phyloP scores from a whole-genome alignment of 2,797 vertebrate species.

The Thaleichthys pacificus region DNA sequence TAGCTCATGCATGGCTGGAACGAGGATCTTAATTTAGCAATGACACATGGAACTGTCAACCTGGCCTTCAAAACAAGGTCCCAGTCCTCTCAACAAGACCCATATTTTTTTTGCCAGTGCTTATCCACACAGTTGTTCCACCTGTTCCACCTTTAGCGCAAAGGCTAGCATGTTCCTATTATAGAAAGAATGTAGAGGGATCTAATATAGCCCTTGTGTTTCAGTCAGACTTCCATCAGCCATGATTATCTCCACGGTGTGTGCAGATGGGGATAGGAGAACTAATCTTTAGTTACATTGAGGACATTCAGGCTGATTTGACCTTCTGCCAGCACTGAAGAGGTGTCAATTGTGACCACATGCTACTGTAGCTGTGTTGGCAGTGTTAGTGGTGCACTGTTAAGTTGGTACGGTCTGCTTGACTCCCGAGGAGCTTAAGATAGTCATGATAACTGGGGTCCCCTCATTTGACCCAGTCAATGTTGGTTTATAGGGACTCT shows the following conservation, averaged over 20 bases:
- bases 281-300: slow-evolving; percentile 49
- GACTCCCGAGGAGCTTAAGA: background rate
- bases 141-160: slow-evolving; percentile 44
- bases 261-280: slow-evolving; percentile 25
- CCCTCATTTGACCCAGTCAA: background rate
- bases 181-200: slow-evolving; percentile 49
- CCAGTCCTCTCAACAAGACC: slow-evolving; percentile 13
- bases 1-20: slow-evolving; percentile 25
- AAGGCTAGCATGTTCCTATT: slow-evolving; percentile 4
- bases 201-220: slow-evolving; percentile 22
- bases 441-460: background rate
- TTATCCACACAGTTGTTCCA: slow-evolving; percentile 38
- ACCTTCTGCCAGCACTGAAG: slow-evolving; percentile 36
- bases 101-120: slow-evolving; percentile 34
- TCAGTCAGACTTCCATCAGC: slow-evolving; percentile 38
- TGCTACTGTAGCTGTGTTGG: background rate
- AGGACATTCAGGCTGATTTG: slow-evolving; percentile 41
- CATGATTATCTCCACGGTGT: slow-evolving; percentile 32
- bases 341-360: slow-evolving; percentile 3
- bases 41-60: slow-evolving; percentile 25
- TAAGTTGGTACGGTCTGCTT: background rate
- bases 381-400: background rate
- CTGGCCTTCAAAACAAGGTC: slow-evolving; percentile 22
- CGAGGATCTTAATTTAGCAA: slow-evolving; percentile 40
- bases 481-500: background rate